Evolutionary conservation across 1,140 invertebrate species (phyloP).

Genomic region (Augochlora pura): DNA sequence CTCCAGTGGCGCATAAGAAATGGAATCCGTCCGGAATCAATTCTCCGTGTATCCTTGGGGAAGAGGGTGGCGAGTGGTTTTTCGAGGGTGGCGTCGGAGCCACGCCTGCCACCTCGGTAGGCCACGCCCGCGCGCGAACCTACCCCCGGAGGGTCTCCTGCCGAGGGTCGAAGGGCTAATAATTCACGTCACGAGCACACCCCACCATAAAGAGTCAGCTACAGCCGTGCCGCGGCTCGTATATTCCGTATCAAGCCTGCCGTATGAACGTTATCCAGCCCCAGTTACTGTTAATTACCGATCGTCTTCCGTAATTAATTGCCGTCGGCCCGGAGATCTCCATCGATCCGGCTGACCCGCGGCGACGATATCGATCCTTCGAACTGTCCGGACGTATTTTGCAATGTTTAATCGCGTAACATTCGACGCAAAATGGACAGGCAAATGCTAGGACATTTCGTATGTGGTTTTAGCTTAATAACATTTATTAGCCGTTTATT

Average conservation of each 20-base stretch:
- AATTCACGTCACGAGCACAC: slow-evolving; percentile 79
- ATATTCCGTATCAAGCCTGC: slow-evolving; percentile 52
- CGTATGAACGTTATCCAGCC: slow-evolving; percentile 64
- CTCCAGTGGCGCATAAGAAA: slow-evolving; percentile 24
- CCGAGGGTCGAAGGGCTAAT: slow-evolving; percentile 73
- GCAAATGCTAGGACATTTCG: no score
- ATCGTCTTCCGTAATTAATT: slow-evolving; percentile 68
- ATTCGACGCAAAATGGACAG: no score
- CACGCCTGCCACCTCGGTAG: slow-evolving; percentile 69
- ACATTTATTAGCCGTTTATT: no score
- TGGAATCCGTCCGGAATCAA: slow-evolving; percentile 70
- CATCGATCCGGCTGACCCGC: neutral
- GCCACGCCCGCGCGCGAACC: slow-evolving; percentile 55
- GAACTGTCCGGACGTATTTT: no score
- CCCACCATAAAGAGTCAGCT: slow-evolving; percentile 77
- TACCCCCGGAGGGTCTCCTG: slow-evolving; percentile 41
- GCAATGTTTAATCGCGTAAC: no score
- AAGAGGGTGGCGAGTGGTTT: slow-evolving; percentile 45
- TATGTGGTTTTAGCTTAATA: no score
- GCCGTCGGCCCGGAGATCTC: slow-evolving; percentile 34
- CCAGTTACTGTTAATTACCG: slow-evolving; percentile 68
- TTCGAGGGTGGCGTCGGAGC: slow-evolving; percentile 57
- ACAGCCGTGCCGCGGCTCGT: slow-evolving; percentile 58
- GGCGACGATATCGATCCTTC: neutral
- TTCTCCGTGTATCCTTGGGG: slow-evolving; percentile 63